A percentile compares a stretch with the other conserved stretches of the same genome.
Evolutionary conservation across 2,888 invertebrate genomes (phyloP).

Genomic region (Lumbricus terrestris): DNA sequence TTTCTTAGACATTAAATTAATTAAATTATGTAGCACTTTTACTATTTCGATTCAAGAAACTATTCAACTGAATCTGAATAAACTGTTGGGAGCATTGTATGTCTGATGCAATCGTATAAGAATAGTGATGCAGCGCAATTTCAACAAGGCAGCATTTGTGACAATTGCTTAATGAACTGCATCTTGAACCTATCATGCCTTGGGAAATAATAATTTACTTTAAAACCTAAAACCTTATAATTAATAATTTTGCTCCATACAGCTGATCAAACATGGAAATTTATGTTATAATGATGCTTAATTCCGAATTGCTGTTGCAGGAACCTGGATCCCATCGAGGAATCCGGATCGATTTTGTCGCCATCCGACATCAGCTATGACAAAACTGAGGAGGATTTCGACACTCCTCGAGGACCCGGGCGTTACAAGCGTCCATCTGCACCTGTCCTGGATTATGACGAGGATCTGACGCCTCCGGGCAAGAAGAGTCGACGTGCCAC

Average conservation of each 20-base stretch:
- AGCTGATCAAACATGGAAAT: too few species aligned
- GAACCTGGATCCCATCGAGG: conserved; percentile 30
- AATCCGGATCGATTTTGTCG: conserved; percentile 70
- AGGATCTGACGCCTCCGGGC: conserved; percentile 29
- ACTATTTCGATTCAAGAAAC: too few species aligned
- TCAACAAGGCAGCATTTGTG: background rate
- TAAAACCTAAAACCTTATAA: background rate
- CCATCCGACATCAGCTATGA: conserved; percentile 74
- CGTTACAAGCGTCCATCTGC: conserved; percentile 49
- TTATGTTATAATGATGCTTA: background rate
- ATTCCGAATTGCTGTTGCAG: background rate
- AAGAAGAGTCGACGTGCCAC: conserved; percentile 68
- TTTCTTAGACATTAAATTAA: too few species aligned
- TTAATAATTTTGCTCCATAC: too few species aligned
- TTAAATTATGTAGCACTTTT: too few species aligned
- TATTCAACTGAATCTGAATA: too few species aligned
- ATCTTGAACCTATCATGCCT: too few species aligned
- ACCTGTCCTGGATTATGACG: conserved; percentile 44
- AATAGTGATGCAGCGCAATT: too few species aligned
- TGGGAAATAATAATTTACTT: background rate
- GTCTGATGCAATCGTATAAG: too few species aligned
- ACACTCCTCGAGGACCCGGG: conserved; percentile 21
- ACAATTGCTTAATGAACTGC: background rate
- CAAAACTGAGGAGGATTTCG: conserved; percentile 71
- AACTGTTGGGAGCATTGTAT: too few species aligned